Percentiles rank a stretch among this genome's conserved stretches.
These are phyloP conservation scores for Anguilla megastoma DNA, from an alignment of 2,797 vertebrate species.

Conservation along the genomic window DNA sequence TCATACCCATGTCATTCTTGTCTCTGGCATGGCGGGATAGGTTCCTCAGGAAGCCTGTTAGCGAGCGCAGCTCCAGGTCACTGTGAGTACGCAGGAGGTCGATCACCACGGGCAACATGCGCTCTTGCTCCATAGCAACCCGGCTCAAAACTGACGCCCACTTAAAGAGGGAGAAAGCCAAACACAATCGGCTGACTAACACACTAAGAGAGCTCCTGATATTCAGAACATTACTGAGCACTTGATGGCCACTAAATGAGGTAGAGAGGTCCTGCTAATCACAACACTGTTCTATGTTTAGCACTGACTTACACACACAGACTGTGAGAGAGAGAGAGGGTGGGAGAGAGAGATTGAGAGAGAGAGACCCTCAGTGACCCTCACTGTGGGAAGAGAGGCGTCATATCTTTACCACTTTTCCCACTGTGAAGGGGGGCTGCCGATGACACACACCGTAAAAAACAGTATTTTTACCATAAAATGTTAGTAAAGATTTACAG, in stretches of 20 bases:
- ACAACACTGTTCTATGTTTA: not conserved
- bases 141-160: slow-evolving; percentile 85
- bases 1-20: slow-evolving; percentile 88
- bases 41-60: slow-evolving; percentile 90
- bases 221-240: not conserved
- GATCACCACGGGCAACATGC: slow-evolving; percentile 79
- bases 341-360: too few relatives aligned
- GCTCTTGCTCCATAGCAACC: slow-evolving; percentile 84
- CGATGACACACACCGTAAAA: too few relatives aligned
- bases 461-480: too few relatives aligned
- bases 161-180: slow-evolving; percentile 59
- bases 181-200: not conserved
- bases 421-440: too few relatives aligned
- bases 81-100: slow-evolving; percentile 75
- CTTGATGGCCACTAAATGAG: not conserved
- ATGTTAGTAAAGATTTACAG: too few relatives aligned
- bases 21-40: slow-evolving; percentile 82
- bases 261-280: not conserved
- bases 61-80: slow-evolving; percentile 81
- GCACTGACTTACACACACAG: not conserved
- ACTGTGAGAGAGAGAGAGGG: not conserved
- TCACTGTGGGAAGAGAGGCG: too few relatives aligned
- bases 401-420: too few relatives aligned
- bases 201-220: not conserved
- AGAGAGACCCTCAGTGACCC: too few relatives aligned